Evolutionary conservation across 1,140 invertebrate genomes (phyloP).

Genomic region (Drosophila miranda): DNA sequence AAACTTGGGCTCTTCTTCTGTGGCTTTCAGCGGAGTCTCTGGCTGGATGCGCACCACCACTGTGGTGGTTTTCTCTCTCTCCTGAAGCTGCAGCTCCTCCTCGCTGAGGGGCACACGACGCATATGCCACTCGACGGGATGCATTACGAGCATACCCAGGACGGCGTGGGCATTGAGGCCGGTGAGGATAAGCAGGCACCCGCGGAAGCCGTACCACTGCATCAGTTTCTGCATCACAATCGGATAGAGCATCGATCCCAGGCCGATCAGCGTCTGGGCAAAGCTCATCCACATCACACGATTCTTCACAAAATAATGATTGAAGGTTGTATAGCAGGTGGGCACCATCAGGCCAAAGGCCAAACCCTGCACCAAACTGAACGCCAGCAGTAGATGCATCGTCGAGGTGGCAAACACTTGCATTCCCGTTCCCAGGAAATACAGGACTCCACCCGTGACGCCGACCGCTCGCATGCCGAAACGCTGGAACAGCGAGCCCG

Average conservation of each 20-base stretch:
- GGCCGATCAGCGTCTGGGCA: conserved; percentile 84
- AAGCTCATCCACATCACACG: conserved; percentile 85
- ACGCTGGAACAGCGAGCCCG: conserved; percentile 84
- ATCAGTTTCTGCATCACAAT: conserved; percentile 83
- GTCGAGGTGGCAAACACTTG: conserved; percentile 84
- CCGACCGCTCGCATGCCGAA: conserved; percentile 84
- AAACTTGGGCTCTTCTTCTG: conserved; percentile 30
- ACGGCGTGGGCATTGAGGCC: conserved; percentile 86
- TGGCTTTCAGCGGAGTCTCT: conserved; percentile 45
- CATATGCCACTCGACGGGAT: conserved; percentile 88
- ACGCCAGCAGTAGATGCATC: conserved; percentile 83
- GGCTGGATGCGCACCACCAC: conserved; percentile 55
- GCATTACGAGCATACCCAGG: conserved; percentile 86
- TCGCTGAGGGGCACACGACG: conserved; percentile 78
- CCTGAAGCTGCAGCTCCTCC: conserved; percentile 21
- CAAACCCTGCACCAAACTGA: conserved; percentile 85
- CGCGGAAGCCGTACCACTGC: conserved; percentile 85
- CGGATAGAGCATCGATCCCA: conserved; percentile 84
- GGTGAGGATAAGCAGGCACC: conserved; percentile 85
- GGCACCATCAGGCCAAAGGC: conserved; percentile 85
- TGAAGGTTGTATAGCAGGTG: conserved; percentile 84
- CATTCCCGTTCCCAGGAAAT: conserved; percentile 83
- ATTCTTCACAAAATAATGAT: conserved; percentile 85
- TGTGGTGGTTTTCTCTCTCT: not conserved
- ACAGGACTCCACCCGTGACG: conserved; percentile 84